Base-by-base conservation (phyloP, 2,113 vertebrate genomes). In the Zapornia atra region DNA sequence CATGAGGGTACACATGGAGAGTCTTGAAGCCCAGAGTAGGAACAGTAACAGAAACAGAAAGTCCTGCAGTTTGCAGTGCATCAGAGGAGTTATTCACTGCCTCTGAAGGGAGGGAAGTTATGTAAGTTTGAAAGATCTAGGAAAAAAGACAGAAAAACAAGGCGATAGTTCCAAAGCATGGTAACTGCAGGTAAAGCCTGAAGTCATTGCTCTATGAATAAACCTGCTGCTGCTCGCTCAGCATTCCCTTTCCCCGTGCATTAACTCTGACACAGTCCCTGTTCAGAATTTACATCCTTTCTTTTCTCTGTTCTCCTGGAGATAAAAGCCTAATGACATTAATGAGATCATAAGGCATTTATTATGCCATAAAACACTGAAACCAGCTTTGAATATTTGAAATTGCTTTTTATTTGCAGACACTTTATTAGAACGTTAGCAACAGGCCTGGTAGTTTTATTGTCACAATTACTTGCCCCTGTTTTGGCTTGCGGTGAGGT, bases 381-480 rank as follows among this genome's bases (percentile, higher is more conserved):
- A 92, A 76, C 15, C 64, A 92, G 31, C 63, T 77, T 91, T 66
- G 75, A 96, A 81, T 28, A 83, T n/a, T 81, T 77, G 65, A 40
- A 79, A 88, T 80, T 76, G 64, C n/a, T 66, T 90, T 96, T 91
- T 90, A 81, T 73, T 92, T 81, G 64, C 36, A 54, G 36, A 38
- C 83, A 75, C 83, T 94, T 95, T 88, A 78, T 86, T 83, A 63
- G 51, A 92, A 46, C 2, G 1, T 83, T 63, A 83, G 12, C 12
- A 83, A 44, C 14, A 4, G 13, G 7, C 22, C 31, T 2, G 1
- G 59, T 40, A 44, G 13, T 38, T 92, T 89, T 61, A 87, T 64
- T 50, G 46, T 28, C 76, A 71, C 11, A 29, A 21, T 57, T 57
- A 80, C 66, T 92, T 90, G 70, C 24, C 53, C n/a, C 12, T 81